phyloP scores from a whole-genome alignment of 2,113 vertebrate genomes.

The Calidris pygmaea region DNA sequence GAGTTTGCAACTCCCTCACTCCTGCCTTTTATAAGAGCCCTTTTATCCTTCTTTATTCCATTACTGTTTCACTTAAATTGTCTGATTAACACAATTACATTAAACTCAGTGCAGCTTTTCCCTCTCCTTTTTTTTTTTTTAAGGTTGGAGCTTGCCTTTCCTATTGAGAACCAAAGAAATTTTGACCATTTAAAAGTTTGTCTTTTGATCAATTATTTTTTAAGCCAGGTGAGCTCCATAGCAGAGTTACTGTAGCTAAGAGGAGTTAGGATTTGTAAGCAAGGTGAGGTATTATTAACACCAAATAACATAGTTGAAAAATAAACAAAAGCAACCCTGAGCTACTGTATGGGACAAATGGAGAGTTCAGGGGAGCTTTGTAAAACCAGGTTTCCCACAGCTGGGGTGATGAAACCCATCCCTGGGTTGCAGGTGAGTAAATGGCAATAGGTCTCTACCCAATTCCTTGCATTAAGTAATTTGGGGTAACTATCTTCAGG shows the following conservation, averaged over 20 bases:
- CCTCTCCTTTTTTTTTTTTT: not conserved
- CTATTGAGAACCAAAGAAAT: not conserved
- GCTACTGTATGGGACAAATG: not conserved
- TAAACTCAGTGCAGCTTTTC: not conserved
- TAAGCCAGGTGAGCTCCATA: not conserved
- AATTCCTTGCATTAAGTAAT: not conserved
- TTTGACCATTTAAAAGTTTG: not conserved
- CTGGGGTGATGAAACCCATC: not conserved
- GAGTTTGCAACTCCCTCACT: constrained; percentile 43
- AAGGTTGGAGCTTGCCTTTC: not conserved
- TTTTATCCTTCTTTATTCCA: constrained; percentile 32
- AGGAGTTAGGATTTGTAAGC: not conserved
- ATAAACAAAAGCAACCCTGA: not conserved
- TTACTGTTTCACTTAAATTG: constrained; percentile 16
- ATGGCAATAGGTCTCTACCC: not conserved
- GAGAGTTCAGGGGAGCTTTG: not conserved
- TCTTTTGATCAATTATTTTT: not conserved
- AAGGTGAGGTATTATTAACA: not conserved
- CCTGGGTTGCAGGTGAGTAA: not conserved
- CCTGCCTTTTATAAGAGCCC: constrained; percentile 8
- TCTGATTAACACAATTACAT: not conserved
- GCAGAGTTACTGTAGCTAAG: not conserved
- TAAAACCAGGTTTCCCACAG: not conserved
- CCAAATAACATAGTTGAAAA: not conserved
- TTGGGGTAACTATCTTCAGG: not conserved